phyloP scores from a whole-genome alignment of 2,113 vertebrate genomes.

The Sander lucioperca region DNA sequence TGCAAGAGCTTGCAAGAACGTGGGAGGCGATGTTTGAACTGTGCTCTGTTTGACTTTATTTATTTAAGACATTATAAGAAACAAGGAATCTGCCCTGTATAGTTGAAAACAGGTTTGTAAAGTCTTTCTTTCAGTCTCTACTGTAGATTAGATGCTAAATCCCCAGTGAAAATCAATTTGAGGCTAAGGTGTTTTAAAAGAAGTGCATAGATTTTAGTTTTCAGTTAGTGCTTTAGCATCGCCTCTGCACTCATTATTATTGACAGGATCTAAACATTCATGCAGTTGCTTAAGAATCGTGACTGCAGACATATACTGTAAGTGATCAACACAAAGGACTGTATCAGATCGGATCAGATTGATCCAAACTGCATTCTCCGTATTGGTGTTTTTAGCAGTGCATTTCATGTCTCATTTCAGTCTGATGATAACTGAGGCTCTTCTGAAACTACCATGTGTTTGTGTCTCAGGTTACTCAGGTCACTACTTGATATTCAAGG shows the following conservation, averaged over 20 bases:
- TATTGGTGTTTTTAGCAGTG: background rate
- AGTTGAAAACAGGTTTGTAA: slow-evolving; percentile 4
- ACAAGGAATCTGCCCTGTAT: background rate
- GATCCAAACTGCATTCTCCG: background rate
- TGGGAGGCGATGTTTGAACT: slow-evolving; percentile 48
- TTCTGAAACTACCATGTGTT: slow-evolving; percentile 40
- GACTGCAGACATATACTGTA: background rate
- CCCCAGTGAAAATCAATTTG: slow-evolving; percentile 41
- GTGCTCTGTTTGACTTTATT: slow-evolving; percentile 27
- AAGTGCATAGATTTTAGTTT: slow-evolving; percentile 54
- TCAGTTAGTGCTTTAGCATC: slow-evolving; percentile 6
- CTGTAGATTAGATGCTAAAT: slow-evolving; percentile 35
- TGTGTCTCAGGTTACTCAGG: slow-evolving; percentile 64
- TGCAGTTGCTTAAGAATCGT: slow-evolving; percentile 10
- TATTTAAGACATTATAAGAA: slow-evolving; percentile 20
- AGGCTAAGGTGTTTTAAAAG: slow-evolving; percentile 46
- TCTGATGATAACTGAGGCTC: slow-evolving; percentile 40
- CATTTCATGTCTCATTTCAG: background rate
- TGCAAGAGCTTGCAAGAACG: slow-evolving; percentile 3
- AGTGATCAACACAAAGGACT: background rate
- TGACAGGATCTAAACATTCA: slow-evolving; percentile 15
- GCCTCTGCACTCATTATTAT: slow-evolving; percentile 6
- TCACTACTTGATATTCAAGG: slow-evolving; percentile 64
- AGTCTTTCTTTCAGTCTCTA: slow-evolving; percentile 25
- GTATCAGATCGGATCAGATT: too few species aligned